These are phyloP conservation scores for Apomyelois bistriatella DNA, from an alignment of 2,888 invertebrate genomes.

Conservation along the genomic window DNA sequence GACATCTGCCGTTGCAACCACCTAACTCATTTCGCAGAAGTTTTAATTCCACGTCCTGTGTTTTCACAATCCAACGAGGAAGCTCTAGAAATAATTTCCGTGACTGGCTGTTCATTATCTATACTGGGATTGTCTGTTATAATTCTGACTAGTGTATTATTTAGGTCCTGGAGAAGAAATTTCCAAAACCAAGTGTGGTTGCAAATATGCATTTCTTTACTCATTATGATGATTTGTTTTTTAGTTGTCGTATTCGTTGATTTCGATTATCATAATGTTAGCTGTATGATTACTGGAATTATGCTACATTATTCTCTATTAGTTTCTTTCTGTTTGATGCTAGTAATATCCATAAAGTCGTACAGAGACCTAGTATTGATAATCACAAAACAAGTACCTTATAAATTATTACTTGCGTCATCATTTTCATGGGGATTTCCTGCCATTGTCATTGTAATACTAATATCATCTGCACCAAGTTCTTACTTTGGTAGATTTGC, in stretches of 20 bases:
- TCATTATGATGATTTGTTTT: slow-evolving; percentile 43
- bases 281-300: slow-evolving; percentile 70
- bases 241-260: slow-evolving; percentile 14
- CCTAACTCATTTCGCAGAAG: slow-evolving; percentile 63
- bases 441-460: slow-evolving; percentile 47
- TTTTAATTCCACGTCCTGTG: slow-evolving; percentile 32
- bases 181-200: slow-evolving; percentile 69
- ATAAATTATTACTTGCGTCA: slow-evolving; percentile 72
- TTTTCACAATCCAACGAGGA: slow-evolving; percentile 32
- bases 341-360: slow-evolving; percentile 79
- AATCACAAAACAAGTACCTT: slow-evolving; percentile 63
- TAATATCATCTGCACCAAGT: slow-evolving; percentile 37
- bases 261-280: slow-evolving; percentile 22
- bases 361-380: slow-evolving; percentile 81
- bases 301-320: slow-evolving; percentile 80
- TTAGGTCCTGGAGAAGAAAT: slow-evolving; percentile 69
- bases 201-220: slow-evolving; percentile 52
- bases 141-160: slow-evolving; percentile 49
- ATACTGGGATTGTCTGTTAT: slow-evolving; percentile 15
- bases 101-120: slow-evolving; percentile 41
- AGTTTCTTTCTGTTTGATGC: slow-evolving; percentile 81
- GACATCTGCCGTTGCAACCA: slow-evolving; percentile 58
- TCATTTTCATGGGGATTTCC: slow-evolving; percentile 77
- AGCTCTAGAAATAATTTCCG: slow-evolving; percentile 43
- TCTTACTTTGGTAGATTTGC: slow-evolving; percentile 39